A percentile compares a stretch with the other conserved stretches of the same genome.
These are phyloP conservation scores for Thymallus thymallus DNA, from an alignment of 2,113 vertebrate genomes.

Conservation along the genomic window DNA sequence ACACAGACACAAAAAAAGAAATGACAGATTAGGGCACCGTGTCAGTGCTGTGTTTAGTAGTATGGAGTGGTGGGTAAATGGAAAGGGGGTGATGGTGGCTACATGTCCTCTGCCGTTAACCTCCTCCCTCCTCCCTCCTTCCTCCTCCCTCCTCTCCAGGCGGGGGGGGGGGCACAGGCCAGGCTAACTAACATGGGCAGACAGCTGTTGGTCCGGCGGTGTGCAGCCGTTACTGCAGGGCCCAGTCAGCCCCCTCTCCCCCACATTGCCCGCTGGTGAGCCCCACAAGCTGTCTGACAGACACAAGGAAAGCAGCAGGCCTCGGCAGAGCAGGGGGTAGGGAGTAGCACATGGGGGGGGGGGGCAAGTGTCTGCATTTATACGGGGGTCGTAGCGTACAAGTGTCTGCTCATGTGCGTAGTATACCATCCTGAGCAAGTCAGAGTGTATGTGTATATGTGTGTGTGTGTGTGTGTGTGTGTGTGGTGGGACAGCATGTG, in stretches of 20 bases:
- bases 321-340: background rate
- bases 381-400: no score
- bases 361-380: background rate
- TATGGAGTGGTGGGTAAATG: background rate
- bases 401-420: no score
- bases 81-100: background rate
- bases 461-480: background rate
- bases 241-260: constrained; percentile 15
- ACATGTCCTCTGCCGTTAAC: constrained; percentile 55
- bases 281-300: constrained; percentile 32
- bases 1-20: background rate
- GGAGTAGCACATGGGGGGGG: background rate
- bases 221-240: constrained; percentile 70
- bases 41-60: constrained; percentile 4
- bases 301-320: constrained; percentile 4
- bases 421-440: background rate
- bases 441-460: background rate
- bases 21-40: constrained; percentile 1
- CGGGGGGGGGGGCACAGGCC: constrained; percentile 60
- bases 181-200: constrained; percentile 39
- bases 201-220: constrained; percentile 72
- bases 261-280: constrained; percentile 24
- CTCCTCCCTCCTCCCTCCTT: constrained; percentile 61
- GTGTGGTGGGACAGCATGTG: background rate
- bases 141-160: constrained; percentile 54